phyloP scores from a whole-genome alignment of 2,888 invertebrate genomes.

The Oasisia sp. region DNA sequence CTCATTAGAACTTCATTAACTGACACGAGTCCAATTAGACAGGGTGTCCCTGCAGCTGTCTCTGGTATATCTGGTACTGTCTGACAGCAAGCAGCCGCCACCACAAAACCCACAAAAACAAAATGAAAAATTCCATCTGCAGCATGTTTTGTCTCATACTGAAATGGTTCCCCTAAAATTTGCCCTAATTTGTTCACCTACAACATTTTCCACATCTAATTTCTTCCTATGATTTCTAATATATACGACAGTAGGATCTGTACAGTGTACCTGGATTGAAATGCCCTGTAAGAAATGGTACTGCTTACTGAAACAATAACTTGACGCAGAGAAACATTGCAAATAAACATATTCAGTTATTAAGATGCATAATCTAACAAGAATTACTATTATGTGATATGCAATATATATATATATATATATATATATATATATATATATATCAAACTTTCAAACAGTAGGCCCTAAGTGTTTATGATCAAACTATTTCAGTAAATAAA shows the following conservation, averaged over 20 bases:
- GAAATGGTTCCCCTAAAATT: background rate
- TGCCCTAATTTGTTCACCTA: background rate
- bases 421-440: background rate
- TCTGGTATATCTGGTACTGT: background rate
- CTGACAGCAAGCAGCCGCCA: background rate
- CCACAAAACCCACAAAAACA: background rate
- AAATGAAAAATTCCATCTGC: background rate
- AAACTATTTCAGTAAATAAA: background rate
- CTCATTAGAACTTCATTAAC: slow-evolving; percentile 13
- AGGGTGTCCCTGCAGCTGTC: background rate
- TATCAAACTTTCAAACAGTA: background rate
- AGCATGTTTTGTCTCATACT: background rate
- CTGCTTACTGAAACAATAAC: background rate
- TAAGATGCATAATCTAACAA: background rate
- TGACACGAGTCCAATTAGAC: background rate
- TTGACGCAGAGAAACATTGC: background rate
- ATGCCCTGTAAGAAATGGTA: background rate
- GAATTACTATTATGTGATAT: background rate
- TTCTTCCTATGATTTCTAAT: background rate
- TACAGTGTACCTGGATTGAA: background rate
- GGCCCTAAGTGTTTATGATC: background rate
- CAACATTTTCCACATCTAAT: background rate
- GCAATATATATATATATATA: background rate
- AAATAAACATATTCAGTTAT: background rate
- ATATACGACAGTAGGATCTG: background rate